phyloP scores from a whole-genome alignment of 2,888 invertebrate species.

The Phytoseiulus persimilis region DNA sequence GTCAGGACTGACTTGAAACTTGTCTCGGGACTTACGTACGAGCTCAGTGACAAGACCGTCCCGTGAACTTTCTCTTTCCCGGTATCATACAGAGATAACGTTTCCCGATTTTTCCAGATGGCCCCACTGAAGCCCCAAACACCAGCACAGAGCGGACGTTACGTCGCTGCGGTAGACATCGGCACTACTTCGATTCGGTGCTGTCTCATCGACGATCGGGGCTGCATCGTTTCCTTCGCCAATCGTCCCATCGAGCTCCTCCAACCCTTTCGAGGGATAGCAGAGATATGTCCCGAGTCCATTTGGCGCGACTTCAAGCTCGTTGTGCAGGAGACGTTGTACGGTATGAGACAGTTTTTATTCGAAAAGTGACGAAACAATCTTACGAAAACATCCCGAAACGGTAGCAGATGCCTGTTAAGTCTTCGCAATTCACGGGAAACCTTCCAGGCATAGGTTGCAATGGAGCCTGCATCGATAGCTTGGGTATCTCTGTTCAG shows the following conservation, averaged over 20 bases:
- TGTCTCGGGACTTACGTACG: too few species aligned
- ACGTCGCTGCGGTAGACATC: not conserved
- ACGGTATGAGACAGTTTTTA: too few species aligned
- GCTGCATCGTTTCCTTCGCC: not conserved
- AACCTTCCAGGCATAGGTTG: too few species aligned
- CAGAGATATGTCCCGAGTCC: not conserved
- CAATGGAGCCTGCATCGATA: not conserved
- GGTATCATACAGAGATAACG: too few species aligned
- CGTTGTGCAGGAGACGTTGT: not conserved
- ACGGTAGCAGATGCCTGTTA: too few species aligned
- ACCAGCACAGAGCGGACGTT: not conserved
- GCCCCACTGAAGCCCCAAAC: not conserved
- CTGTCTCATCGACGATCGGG: not conserved
- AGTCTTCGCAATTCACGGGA: too few species aligned
- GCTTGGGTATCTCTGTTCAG: constrained; percentile 74
- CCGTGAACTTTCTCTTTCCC: too few species aligned
- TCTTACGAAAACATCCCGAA: too few species aligned
- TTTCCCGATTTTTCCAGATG: not conserved
- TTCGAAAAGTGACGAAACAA: too few species aligned
- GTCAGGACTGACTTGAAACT: too few species aligned
- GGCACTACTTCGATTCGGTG: not conserved
- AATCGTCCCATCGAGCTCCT: not conserved
- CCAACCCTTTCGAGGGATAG: not conserved
- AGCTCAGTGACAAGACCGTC: too few species aligned
- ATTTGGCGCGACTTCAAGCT: not conserved